These are phyloP conservation scores for Paraplagusia blochii DNA, from an alignment of 2,113 vertebrate genomes.

Conservation along the genomic window DNA sequence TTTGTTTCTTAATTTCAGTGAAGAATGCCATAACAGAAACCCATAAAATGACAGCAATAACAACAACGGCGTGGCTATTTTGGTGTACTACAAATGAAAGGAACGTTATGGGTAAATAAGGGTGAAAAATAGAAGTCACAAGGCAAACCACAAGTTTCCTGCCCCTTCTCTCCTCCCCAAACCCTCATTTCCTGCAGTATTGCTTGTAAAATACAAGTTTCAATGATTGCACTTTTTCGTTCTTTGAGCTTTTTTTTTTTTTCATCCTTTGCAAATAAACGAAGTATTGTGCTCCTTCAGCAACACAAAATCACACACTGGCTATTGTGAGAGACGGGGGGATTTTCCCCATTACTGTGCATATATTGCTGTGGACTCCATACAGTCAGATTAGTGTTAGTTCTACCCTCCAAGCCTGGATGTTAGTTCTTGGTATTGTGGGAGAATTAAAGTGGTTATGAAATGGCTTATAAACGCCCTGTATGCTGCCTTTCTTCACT, in stretches of 20 bases:
- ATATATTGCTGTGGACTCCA: conserved; percentile 1
- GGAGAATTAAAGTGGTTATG: conserved; percentile 2
- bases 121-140: conserved; percentile 41
- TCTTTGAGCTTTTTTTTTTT: conserved; percentile 3
- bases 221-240: conserved; percentile 7
- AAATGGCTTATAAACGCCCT: conserved; percentile 11
- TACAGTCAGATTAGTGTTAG: conserved; percentile 21
- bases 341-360: not conserved
- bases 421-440: not conserved
- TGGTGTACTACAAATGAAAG: conserved; percentile 10
- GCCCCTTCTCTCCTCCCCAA: not conserved
- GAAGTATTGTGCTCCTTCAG: conserved; percentile 14
- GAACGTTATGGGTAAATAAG: not conserved
- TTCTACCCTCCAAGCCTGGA: not conserved
- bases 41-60: conserved; percentile 17
- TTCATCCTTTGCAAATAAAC: conserved; percentile 31
- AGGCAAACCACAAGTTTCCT: conserved; percentile 11
- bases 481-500: not conserved
- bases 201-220: conserved; percentile 21
- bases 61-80: conserved; percentile 11
- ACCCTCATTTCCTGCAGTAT: not conserved
- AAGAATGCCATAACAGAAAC: conserved; percentile 21
- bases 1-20: conserved; percentile 7
- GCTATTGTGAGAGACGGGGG: not conserved
- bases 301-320: conserved; percentile 4